Evolutionary conservation across 2,797 vertebrate genomes (phyloP).

Genomic region (Hydrolagus colliei): DNA sequence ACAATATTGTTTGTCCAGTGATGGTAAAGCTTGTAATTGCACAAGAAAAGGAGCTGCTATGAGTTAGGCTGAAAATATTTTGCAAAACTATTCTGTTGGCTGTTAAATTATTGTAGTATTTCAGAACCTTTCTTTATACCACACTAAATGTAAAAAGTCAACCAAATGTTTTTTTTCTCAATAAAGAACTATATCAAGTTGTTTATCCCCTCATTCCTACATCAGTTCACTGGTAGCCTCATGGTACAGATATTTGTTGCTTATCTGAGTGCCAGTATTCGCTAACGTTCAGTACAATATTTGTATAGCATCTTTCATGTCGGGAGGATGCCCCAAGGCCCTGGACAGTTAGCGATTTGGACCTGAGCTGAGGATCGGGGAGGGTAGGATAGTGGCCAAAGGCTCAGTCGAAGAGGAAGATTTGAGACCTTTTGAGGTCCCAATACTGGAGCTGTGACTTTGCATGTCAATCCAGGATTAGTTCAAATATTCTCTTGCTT

Average conservation of each 20-base stretch:
- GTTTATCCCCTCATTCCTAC: neutral
- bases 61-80: constrained; percentile 2
- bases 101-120: constrained; percentile 35
- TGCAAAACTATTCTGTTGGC: constrained; percentile 30
- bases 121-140: constrained; percentile 7
- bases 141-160: constrained; percentile 32
- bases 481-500: neutral
- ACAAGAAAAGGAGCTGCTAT: constrained; percentile 28
- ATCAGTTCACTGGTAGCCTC: neutral
- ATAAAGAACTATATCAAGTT: constrained; percentile 26
- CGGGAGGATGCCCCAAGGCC: neutral
- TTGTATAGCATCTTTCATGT: too few species aligned
- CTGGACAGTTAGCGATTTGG: neutral
- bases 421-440: neutral
- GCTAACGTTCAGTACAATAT: neutral
- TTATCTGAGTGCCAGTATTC: neutral
- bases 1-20: too few species aligned
- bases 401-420: neutral
- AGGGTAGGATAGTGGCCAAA: neutral
- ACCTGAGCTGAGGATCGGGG: neutral
- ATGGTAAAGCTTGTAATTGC: constrained; percentile 2
- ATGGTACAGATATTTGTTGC: neutral
- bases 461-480: neutral
- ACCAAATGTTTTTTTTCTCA: constrained; percentile 28
- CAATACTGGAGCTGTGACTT: neutral